These are phyloP conservation scores for Gymnoscopelus braueri DNA, from an alignment of 2,797 vertebrate species.

Conservation along the genomic window DNA sequence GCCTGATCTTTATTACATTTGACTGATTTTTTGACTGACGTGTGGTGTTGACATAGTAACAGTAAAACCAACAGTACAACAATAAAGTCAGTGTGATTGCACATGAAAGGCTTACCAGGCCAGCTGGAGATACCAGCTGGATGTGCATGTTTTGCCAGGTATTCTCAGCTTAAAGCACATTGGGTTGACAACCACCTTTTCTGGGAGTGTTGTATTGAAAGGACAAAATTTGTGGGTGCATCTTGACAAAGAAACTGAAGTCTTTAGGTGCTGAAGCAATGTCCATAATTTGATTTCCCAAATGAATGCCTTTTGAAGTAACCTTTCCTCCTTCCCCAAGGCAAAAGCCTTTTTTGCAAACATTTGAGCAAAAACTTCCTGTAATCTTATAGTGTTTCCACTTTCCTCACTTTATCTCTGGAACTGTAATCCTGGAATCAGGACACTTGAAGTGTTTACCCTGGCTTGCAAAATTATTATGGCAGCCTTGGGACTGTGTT, in stretches of 20 bases:
- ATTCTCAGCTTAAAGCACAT: conserved; percentile 1
- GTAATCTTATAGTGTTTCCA: conserved; percentile 3
- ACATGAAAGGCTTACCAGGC: background rate
- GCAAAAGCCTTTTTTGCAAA: no score
- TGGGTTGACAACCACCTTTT: background rate
- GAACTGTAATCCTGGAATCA: conserved; percentile 13
- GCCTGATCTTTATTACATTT: no score
- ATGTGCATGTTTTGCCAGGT: background rate
- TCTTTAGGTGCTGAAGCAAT: no score
- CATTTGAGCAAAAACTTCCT: conserved; percentile 2
- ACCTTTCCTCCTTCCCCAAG: no score
- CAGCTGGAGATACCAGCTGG: conserved; percentile 7
- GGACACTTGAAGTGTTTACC: conserved; percentile 31
- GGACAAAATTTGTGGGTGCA: no score
- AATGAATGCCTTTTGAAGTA: no score
- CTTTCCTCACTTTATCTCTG: background rate
- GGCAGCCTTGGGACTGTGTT: conserved; percentile 25
- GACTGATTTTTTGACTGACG: no score
- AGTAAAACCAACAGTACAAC: no score
- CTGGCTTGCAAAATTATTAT: conserved; percentile 16
- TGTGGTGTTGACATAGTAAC: no score
- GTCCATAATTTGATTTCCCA: no score
- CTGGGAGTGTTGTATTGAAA: background rate
- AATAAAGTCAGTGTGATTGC: background rate
- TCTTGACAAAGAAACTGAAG: no score